Evolutionary conservation across 2,888 invertebrate genomes (phyloP), one percentile per base, ranked within the genome.

Genomic region (Tinea pellionella): DNA sequence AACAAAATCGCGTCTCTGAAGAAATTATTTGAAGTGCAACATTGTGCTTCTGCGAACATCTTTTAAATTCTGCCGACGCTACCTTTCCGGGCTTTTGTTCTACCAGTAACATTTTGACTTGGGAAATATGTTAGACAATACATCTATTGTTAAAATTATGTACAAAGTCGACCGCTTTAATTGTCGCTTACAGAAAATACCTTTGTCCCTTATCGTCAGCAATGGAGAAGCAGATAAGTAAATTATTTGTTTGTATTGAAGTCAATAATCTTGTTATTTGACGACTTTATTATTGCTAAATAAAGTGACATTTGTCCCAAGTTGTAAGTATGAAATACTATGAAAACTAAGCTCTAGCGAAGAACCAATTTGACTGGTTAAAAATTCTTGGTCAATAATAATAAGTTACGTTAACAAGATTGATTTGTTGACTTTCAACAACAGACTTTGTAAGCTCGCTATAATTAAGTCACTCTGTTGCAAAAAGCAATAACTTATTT

Each of bases 241-340:
- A 53, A 53, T 53, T 53, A 53, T 53, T 53, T 53, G 53, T 24
- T 24, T 53, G 24, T 9, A 24, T 53, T 24, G 2, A 47, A 15
- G 47, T 47, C 47, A 47, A 47, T 53, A 53, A 53, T 53, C 53
- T 24, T 53, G 53, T 53, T 53, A 53, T 53, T 53, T 53, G 47
- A 47, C 8, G 47, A 47, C 13, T 47, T 47, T 15, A 47, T 47
- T 13, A 2, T 15, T 37, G 24, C 6, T 9, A 9, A 37, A 37
- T 37, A 37, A 37, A 37, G 37, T 37, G n/a, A 37, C 37, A 37
- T 24, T 24, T 24, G 6, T 3, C 24, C 24, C 2, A 24, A 24
- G 3, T 24, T 24, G 6, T 24, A 6, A 24, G 24, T 24, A 24
- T 24, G 2, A 3, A 24, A 24, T 24, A 24, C 6, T 24, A n/a